A percentile compares a stretch with the other conserved stretches of the same genome.
phyloP scores from a whole-genome alignment of 92 coral and sea anemone species.

The Epizoanthus rinbou region DNA sequence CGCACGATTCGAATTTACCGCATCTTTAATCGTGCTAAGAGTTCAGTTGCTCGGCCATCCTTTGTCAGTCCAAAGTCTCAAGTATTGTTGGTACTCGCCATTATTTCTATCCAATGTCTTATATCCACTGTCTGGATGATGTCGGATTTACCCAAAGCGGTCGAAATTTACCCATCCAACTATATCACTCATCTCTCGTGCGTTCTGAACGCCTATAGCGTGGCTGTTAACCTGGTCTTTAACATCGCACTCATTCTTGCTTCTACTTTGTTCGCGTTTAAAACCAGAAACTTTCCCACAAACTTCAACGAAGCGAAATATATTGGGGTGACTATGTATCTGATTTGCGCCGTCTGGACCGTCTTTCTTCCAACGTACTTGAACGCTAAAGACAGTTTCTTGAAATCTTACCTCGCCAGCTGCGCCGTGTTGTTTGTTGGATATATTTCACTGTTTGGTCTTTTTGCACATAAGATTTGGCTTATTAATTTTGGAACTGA shows the following conservation, averaged over 20 bases:
- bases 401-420: slow-evolving; percentile 54
- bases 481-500: slow-evolving; percentile 31
- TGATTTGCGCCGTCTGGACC: slow-evolving; percentile 75
- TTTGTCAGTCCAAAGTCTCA: slow-evolving; percentile 58
- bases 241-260: slow-evolving; percentile 68
- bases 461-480: slow-evolving; percentile 69
- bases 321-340: slow-evolving; percentile 83
- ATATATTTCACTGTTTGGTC: slow-evolving; percentile 70
- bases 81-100: slow-evolving; percentile 39
- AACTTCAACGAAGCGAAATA: slow-evolving; percentile 94
- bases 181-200: slow-evolving; percentile 62
- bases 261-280: slow-evolving; percentile 74
- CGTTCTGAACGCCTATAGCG: slow-evolving; percentile 54
- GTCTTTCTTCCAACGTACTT: slow-evolving; percentile 70
- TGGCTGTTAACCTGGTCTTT: slow-evolving; percentile 62
- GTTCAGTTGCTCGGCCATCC: slow-evolving; percentile 48
- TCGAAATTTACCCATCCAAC: slow-evolving; percentile 56
- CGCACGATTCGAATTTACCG: slow-evolving; percentile 55
- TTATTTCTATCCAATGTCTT: slow-evolving; percentile 41
- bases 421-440: slow-evolving; percentile 65
- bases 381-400: slow-evolving; percentile 60
- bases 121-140: slow-evolving; percentile 67
- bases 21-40: slow-evolving; percentile 49
- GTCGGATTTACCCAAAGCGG: slow-evolving; percentile 57
- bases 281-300: slow-evolving; percentile 84